These are phyloP conservation scores for Heliocidaris erythrogramma DNA, from an alignment of 35 echinoderm and acorn worm genomes.

Conservation along the genomic window DNA sequence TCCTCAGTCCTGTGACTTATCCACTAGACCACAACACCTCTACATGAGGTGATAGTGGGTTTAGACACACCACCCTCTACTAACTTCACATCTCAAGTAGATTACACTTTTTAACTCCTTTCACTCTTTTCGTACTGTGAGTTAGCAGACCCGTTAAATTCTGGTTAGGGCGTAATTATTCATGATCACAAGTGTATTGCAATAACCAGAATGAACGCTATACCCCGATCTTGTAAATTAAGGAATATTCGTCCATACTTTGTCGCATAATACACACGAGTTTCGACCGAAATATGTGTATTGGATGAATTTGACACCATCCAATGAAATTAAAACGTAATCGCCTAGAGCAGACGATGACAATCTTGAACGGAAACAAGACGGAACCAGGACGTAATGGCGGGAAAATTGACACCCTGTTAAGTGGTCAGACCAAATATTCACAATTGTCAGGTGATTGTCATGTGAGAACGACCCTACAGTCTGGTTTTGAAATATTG, in stretches of 20 bases:
- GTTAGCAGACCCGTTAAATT: background rate
- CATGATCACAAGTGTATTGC: background rate
- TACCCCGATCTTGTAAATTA: background rate
- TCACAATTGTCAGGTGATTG: constrained; percentile 10
- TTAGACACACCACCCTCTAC: background rate
- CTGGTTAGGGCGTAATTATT: background rate
- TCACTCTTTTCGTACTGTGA: too few species aligned
- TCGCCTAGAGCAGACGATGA: background rate
- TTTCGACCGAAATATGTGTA: background rate
- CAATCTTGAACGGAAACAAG: background rate
- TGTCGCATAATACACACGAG: background rate
- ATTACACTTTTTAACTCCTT: background rate
- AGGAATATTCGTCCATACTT: background rate
- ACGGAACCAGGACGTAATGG: background rate
- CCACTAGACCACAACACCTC: too few species aligned
- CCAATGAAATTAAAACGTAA: background rate
- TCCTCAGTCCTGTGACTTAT: too few species aligned
- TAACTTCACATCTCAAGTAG: background rate
- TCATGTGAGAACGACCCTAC: background rate
- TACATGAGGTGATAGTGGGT: too few species aligned
- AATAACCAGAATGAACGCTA: background rate
- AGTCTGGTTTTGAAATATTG: background rate
- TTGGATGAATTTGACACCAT: background rate
- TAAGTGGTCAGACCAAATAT: constrained; percentile 10
- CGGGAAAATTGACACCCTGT: background rate